These are phyloP conservation scores for Oplegnathus fasciatus DNA, from an alignment of 2,113 vertebrate species.

Conservation along the genomic window DNA sequence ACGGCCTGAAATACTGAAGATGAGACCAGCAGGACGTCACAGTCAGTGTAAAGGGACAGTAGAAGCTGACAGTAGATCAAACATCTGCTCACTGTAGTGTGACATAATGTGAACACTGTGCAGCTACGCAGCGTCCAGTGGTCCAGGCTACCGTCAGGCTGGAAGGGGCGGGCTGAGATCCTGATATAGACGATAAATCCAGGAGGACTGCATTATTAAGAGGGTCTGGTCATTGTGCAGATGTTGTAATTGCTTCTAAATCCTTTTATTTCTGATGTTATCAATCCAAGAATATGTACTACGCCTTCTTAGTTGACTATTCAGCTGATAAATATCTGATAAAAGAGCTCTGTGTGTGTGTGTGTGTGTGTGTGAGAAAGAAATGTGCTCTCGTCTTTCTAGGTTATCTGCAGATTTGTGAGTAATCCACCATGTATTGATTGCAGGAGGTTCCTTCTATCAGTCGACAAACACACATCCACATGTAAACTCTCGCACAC, in stretches of 20 bases:
- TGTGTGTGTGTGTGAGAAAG: conserved; percentile 4
- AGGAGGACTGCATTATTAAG: not conserved
- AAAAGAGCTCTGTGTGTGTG: not conserved
- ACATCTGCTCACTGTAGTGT: too few relatives aligned
- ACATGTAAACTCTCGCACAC: not conserved
- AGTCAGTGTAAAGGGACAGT: too few relatives aligned
- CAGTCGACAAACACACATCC: conserved; percentile 7
- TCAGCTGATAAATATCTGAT: not conserved
- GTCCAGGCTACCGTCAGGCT: not conserved
- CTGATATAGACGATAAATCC: not conserved
- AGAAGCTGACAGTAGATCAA: too few relatives aligned
- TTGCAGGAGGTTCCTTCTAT: conserved; percentile 31
- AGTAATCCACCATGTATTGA: conserved; percentile 63
- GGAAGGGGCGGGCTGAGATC: too few relatives aligned
- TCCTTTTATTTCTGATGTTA: conserved; percentile 17
- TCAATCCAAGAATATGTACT: not conserved
- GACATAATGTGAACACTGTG: too few relatives aligned
- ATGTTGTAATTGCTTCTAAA: conserved; percentile 21
- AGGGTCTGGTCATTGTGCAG: not conserved
- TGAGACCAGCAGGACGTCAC: too few relatives aligned
- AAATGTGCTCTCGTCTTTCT: not conserved
- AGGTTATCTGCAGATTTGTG: conserved; percentile 45
- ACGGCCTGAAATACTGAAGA: too few relatives aligned
- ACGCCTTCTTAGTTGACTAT: not conserved
- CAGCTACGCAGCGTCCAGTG: too few relatives aligned